phyloP scores from a whole-genome alignment of 2,888 invertebrate genomes.

The Lepeophtheirus nordmannii region DNA sequence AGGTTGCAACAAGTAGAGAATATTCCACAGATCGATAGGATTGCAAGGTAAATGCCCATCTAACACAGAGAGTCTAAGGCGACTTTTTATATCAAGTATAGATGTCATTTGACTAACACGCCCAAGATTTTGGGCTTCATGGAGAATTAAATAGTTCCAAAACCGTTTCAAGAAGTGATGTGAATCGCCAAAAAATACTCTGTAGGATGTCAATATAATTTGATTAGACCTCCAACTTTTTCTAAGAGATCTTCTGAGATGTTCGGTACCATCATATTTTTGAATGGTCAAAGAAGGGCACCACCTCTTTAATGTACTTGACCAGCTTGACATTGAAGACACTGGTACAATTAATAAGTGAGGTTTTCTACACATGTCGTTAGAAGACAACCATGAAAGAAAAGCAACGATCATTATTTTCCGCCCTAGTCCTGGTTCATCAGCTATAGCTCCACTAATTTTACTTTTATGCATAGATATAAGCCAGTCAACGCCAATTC shows the following conservation, averaged over 20 bases:
- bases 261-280: no score
- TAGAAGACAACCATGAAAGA: background rate
- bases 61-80: background rate
- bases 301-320: background rate
- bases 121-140: slow-evolving; percentile 11
- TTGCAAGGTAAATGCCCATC: background rate
- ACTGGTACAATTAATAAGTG: slow-evolving; percentile 7
- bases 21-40: slow-evolving; percentile 13
- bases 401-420: background rate
- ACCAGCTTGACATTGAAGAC: background rate
- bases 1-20: background rate
- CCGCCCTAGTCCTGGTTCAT: background rate
- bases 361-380: background rate
- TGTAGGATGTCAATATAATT: slow-evolving; percentile 2
- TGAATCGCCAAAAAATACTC: background rate
- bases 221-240: background rate
- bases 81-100: background rate
- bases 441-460: background rate
- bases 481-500: background rate
- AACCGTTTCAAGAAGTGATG: background rate
- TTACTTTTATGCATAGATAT: background rate
- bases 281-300: background rate
- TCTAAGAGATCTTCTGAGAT: background rate
- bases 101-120: slow-evolving; percentile 3
- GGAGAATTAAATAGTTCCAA: slow-evolving; percentile 5